Evolutionary conservation across 2,113 vertebrate species (phyloP), one percentile per base, ranked within the genome.

Genomic region (Phalacrocorax aristotelis): DNA sequence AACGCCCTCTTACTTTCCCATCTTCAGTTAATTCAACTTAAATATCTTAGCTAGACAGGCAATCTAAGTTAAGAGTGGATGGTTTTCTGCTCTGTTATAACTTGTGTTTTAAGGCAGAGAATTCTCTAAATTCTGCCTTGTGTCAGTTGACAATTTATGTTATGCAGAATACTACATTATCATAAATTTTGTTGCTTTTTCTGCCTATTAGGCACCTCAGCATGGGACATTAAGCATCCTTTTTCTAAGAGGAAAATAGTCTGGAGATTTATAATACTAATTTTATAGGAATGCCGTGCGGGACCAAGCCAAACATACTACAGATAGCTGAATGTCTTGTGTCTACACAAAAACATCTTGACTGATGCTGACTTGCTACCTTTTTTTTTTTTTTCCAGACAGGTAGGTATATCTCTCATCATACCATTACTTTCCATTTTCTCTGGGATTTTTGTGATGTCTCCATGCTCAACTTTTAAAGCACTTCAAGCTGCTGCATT

Each of bases 151-250:
- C 78, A 94, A 86, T 69, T 86, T 77, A 65, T 64, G 54, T 90
- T 96, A 89, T 76, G 69, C 61, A 52, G 62, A 92, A 57, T 40
- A 74, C 87, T 76, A 74, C 32, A 38, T 89, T 82, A 95, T 87
- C 34, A 80, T 90, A 2, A 72, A 82, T 95, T 93, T 82, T 87
- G 81, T 94, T 94, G 77, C 83, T 85, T 95, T 95, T 96, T 70
- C 87, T 91, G 72, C 83, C 87, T 94, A 69, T 80, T 80, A 94
- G 61, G 70, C 66, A 79, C 74, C 66, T 93, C 90, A 77, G 70
- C 78, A 91, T 29, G 84, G 92, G 82, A 95, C 54, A 88, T 91
- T 79, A 96, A 95, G 93, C 74, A 96, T 79, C 54, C 70, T 87
- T 30, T 76, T 66, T 38, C 38, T 38, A 38, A 38, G 38, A 38